These are phyloP conservation scores for Triplophysa siluroides DNA, from an alignment of 2,113 vertebrate genomes.

Conservation along the genomic window DNA sequence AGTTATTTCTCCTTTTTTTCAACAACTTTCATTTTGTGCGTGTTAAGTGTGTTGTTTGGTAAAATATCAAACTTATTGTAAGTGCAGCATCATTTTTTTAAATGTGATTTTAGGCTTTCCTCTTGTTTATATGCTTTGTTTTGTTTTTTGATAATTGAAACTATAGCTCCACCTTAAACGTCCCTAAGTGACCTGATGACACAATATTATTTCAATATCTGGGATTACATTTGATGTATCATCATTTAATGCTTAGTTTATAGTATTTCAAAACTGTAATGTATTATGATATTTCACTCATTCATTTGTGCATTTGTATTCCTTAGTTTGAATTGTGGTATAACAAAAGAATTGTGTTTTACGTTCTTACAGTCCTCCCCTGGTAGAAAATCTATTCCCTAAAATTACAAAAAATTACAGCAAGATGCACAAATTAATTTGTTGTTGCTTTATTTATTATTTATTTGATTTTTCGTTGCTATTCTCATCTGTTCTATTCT, in stretches of 20 bases:
- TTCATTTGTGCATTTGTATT: slow-evolving; percentile 59
- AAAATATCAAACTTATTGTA: background rate
- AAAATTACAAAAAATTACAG: background rate
- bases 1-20: background rate
- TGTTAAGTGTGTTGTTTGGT: background rate
- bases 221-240: no score
- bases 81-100: slow-evolving; percentile 31
- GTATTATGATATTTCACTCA: slow-evolving; percentile 60
- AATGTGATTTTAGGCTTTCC: slow-evolving; percentile 26
- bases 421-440: slow-evolving; percentile 62
- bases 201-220: no score
- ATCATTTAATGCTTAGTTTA: no score
- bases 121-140: slow-evolving; percentile 42
- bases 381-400: no score
- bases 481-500: background rate
- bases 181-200: slow-evolving; percentile 54
- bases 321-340: slow-evolving; percentile 26
- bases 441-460: background rate
- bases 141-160: slow-evolving; percentile 16
- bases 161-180: slow-evolving; percentile 50
- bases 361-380: no score
- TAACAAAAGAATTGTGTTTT: no score
- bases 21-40: background rate
- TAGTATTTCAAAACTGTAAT: no score
- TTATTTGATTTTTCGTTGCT: background rate